Percentiles rank a stretch among this genome's conserved stretches.
Evolutionary conservation across 2,888 invertebrate genomes (phyloP).

Genomic region (Nematopogon swammerdamellus): DNA sequence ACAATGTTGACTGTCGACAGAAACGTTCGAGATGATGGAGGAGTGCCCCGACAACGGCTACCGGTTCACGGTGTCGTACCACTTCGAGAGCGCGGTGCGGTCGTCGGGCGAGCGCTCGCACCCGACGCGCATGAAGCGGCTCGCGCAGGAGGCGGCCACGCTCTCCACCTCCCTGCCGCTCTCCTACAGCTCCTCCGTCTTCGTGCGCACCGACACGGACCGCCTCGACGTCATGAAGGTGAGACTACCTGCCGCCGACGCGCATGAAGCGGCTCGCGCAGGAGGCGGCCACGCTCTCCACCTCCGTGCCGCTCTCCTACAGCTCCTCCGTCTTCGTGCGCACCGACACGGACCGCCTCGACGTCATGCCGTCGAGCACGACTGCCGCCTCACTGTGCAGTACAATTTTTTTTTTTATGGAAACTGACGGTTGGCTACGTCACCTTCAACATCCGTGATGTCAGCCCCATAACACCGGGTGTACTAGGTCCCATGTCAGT

Average conservation of each 20-base stretch:
- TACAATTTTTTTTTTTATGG: no score
- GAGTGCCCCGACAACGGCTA: slow-evolving; percentile 72
- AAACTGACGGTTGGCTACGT: no score
- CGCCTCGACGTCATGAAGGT: slow-evolving; percentile 95
- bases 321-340: slow-evolving; percentile 84
- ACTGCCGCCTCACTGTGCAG: no score
- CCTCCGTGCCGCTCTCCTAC: slow-evolving; percentile 75
- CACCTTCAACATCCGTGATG: no score
- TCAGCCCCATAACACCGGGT: no score
- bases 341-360: slow-evolving; percentile 79
- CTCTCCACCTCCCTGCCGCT: slow-evolving; percentile 89
- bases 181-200: slow-evolving; percentile 90
- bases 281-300: slow-evolving; percentile 69
- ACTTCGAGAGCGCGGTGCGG: slow-evolving; percentile 84
- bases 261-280: slow-evolving; percentile 79
- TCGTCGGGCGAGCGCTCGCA: slow-evolving; percentile 84
- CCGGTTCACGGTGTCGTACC: slow-evolving; percentile 84
- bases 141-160: slow-evolving; percentile 94
- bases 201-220: slow-evolving; percentile 93
- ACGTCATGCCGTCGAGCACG: slow-evolving; percentile 60
- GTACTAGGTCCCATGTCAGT: no score
- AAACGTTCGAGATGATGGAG: slow-evolving; percentile 88
- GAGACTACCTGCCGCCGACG: no score
- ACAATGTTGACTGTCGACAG: no score
- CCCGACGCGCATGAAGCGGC: slow-evolving; percentile 82